Base-by-base conservation (phyloP, 2,113 vertebrate genomes). In the Dermatemys mawii region DNA sequence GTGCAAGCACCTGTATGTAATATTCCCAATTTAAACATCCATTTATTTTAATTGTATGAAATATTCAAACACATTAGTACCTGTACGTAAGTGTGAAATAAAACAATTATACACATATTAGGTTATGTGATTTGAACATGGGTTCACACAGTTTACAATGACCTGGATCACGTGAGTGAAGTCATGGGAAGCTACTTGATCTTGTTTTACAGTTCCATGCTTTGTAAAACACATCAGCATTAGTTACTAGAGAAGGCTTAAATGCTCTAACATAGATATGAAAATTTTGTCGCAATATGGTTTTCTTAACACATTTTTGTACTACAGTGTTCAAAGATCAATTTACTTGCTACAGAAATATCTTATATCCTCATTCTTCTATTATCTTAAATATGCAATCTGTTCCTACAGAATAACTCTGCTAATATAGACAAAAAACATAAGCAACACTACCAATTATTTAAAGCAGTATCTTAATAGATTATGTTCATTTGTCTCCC, bases 51-150 rank as follows among this genome's bases (percentile, higher is more conserved):
- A 67, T n/a, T 35, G 12, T n/a, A 67, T n/a, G 60, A 35, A 70
- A 70, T 70, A 70, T 38, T 38, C 54, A 85, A 29, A 73, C 91
- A 95, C 78, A 95, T 46, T 73, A 83, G 96, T 87, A 96, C 88
- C 91, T 97, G 82, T 91, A 94, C 38, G 70, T 90, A 70, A 51
- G 88, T 49, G 50, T 4, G 48, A 80, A 60, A 90, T 95, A 92
- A 83, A 8, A 22, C 2, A 46, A 91, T 95, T 95, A 93, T 88
- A 97, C 81, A 90, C 87, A 50, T 49, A 73, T 24, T 91, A 14
- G 85, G 63, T 83, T 63, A 91, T 87, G 76, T 55, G 57, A 96
- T 89, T 93, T 89, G 81, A 92, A 94, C 35, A 86, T 90, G 94
- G 76, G 90, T 97, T 92, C 93, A 82, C 91, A 75, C 41, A 91